Evolutionary conservation across 2,797 vertebrate genomes (phyloP), one percentile per base, ranked within the genome.

Genomic region (Babyrousa celebensis): DNA sequence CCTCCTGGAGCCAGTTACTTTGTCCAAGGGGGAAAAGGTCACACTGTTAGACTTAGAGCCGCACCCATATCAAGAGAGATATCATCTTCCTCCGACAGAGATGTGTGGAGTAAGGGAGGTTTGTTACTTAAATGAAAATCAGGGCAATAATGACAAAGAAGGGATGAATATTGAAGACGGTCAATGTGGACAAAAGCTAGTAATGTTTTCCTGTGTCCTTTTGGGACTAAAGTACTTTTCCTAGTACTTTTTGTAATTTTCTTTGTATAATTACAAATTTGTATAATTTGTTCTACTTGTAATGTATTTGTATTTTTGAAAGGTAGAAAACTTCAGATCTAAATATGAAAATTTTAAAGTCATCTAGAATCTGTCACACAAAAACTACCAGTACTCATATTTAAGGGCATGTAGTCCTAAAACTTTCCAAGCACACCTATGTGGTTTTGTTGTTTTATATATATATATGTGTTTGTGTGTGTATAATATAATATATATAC

Each of bases 341-440:
- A 93, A 94, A 85, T 27, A 18, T 14, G 40, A 87, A 87, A 43
- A 29, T 17, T 70, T 20, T 5, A 23, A 95, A 85, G 21, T 89
- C 65, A 83, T 80, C 36, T 79, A 40, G 65, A 89, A 71, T n/a
- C 32, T 60, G 71, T 52, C n/a, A 87, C n/a, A 74, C 10, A 89
- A 84, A 79, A 70, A 16, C 68, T 93, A 48, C 29, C 85, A 86
- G 16, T 54, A 83, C 29, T 94, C 29, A 17, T 9, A 86, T 23
- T 36, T 48, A 68, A 89, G 58, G 58, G 36, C 71, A 18, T 11
- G 21, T 8, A 21, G 9, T 12, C 43, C 18, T 58, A 75, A 84
- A 1, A 56, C 9, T 89, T 91, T 62, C 40, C 10, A 32, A 85
- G 68, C 5, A 85, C 40, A 2, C 16, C 23, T 48, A 75, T 48